Conservation (phyloP, 1,140 invertebrate genomes). For the Brachionus rubens region DNA sequence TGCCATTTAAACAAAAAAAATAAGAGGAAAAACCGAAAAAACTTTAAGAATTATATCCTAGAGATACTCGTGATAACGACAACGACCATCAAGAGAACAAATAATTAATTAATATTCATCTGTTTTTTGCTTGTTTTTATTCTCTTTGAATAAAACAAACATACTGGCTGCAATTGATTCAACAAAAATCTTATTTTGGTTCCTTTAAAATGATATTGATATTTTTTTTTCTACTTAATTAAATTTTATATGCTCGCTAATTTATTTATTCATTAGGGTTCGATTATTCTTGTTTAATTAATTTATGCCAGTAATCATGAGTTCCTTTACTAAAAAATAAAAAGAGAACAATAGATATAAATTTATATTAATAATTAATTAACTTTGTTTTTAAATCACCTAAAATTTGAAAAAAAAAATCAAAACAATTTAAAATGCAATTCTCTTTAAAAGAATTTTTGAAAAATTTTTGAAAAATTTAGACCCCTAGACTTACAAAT, state of each 20-base stretch:
- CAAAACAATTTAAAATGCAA: neutral
- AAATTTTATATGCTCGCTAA: constrained; percentile 25
- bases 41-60: neutral
- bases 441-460: neutral
- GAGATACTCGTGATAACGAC: neutral
- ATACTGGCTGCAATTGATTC: neutral
- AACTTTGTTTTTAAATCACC: no score
- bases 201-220: constrained; percentile 27
- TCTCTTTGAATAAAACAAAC: neutral
- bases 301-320: neutral
- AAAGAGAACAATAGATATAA: neutral
- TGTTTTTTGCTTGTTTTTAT: constrained; percentile 23
- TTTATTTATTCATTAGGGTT: constrained; percentile 2
- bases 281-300: constrained; percentile 25
- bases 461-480: neutral
- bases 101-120: constrained; percentile 43
- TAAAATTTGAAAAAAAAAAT: no score
- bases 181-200: no score
- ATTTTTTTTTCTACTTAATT: neutral
- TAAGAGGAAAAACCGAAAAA: neutral
- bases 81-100: constrained; percentile 30
- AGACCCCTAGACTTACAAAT: no score
- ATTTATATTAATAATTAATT: neutral
- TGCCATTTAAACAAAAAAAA: constrained; percentile 15
- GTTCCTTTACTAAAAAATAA: neutral